Conservation (phyloP, 2,888 invertebrate species). For the Alcis repandata region DNA sequence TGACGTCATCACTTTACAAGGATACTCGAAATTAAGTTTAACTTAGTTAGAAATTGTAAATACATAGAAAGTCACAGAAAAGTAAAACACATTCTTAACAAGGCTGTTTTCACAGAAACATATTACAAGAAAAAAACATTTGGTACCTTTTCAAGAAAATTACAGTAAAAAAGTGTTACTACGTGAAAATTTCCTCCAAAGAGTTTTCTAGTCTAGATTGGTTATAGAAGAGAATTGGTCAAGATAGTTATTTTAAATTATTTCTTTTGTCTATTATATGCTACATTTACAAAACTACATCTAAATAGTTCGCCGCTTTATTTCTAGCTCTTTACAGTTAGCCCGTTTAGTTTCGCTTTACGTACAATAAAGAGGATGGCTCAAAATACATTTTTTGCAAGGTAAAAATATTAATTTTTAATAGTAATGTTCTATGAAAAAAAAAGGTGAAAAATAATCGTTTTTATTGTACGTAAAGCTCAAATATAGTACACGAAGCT, state of each 20-base stretch:
- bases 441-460: not conserved
- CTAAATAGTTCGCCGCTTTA: conserved; percentile 59
- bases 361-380: conserved; percentile 47
- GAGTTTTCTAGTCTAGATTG: conserved; percentile 45
- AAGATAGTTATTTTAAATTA: conserved; percentile 39
- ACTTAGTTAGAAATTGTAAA: too few species aligned
- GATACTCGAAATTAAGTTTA: not conserved
- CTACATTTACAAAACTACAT: conserved; percentile 64
- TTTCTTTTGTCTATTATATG: conserved; percentile 36
- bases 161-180: too few species aligned
- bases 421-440: not conserved
- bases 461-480: conserved; percentile 48
- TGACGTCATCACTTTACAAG: not conserved
- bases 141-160: too few species aligned
- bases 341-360: conserved; percentile 46
- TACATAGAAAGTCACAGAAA: too few species aligned
- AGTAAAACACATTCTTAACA: too few species aligned
- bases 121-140: too few species aligned
- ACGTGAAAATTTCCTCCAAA: not conserved
- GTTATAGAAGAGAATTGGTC: conserved; percentile 70
- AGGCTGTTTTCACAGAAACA: too few species aligned
- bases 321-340: conserved; percentile 62
- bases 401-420: not conserved
- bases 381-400: too few species aligned
- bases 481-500: conserved; percentile 50